Evolutionary conservation across 2,888 invertebrate genomes (phyloP), one percentile per base, ranked within the genome.

Genomic region (Digitonthophagus gazella): DNA sequence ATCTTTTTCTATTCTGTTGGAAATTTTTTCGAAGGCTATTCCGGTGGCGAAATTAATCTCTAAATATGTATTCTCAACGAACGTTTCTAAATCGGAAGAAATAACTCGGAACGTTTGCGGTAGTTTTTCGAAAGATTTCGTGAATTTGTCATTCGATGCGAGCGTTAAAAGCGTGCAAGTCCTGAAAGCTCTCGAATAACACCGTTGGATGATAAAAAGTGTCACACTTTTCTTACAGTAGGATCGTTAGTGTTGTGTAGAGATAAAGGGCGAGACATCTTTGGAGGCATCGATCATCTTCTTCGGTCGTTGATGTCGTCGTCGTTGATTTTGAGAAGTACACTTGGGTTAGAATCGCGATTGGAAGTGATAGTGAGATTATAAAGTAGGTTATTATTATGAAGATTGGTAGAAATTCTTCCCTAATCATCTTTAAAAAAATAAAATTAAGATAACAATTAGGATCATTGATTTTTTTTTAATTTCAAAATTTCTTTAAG

Each of bases 91-190:
- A 79, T 90, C 90, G 73, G 86, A 84, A 64, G 89, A 83, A 44
- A 88, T 86, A 15, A 86, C 84, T 75, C 86, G 84, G 67, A 87
- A 80, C 71, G 86, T 84, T 70, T 83, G 80, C 57, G 88, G 86
- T 66, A 87, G 83, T 78, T 84, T 84, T 69, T 85, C 83, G 71
- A 90, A 83, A 18, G 88, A 86, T 67, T 82, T 80, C 61, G 87
- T 85, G 68, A 89, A 83, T 74, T 87, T 86, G 78, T 89, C 88
- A 80, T 90, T 90, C 75, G 87, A 87, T 72, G 87, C 83, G 75
- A 90, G 84, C 83, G 90, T 88, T 72, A 87, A 84, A 63, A 86
- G 81, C 76, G 88, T 85, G 72, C 87, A 85, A 72, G 84, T 76
- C 71, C 90, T 90, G 79, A 64, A 44, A 44, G 28, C 6, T 44